Evolutionary conservation across 2,888 invertebrate species (phyloP).

Genomic region (Sepioteuthis lessoniana): DNA sequence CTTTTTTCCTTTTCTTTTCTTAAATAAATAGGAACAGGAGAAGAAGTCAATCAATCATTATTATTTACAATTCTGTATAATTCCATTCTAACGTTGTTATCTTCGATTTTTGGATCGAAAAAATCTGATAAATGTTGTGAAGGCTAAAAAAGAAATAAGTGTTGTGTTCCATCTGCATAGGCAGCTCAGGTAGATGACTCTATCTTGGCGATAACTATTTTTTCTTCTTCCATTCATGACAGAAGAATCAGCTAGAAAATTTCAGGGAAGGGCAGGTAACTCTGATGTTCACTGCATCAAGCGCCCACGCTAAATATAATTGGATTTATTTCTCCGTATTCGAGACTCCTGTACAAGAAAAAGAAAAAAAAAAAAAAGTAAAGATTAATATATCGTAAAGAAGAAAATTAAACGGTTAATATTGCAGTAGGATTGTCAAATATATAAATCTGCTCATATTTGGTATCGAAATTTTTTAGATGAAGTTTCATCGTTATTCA

Average conservation of each 20-base stretch:
- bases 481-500: no score
- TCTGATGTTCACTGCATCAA: background rate
- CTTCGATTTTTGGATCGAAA: background rate
- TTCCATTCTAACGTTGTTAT: background rate
- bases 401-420: no score
- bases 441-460: no score
- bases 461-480: no score
- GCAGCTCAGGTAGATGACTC: conserved; percentile 14
- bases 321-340: background rate
- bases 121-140: background rate
- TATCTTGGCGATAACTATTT: conserved; percentile 1
- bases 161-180: background rate
- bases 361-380: background rate
- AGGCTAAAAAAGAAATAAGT: background rate
- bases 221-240: background rate
- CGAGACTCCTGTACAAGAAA: background rate
- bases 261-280: background rate
- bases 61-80: background rate
- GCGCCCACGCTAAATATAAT: background rate
- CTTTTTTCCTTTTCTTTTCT: background rate
- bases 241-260: background rate
- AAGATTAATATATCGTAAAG: background rate
- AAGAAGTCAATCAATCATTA: background rate
- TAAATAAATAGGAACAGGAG: background rate
- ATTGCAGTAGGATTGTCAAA: no score